Evolutionary conservation across 2,113 vertebrate genomes (phyloP), one percentile per base, ranked within the genome.

Genomic region (Bambusicola thoracicus): DNA sequence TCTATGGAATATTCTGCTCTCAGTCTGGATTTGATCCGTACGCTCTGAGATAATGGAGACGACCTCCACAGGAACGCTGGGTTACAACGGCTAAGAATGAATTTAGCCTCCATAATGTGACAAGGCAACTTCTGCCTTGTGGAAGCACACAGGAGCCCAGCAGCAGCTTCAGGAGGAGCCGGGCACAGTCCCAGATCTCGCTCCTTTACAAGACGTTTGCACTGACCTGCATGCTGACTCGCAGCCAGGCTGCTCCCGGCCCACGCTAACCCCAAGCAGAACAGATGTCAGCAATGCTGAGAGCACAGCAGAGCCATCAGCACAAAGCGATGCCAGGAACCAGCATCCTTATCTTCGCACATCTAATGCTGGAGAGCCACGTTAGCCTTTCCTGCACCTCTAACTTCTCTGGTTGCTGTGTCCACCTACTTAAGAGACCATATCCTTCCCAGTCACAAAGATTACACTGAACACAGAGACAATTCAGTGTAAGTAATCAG

Each of bases 241-340:
- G 49, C 16, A 41, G 38, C 36, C 87, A 87, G 32, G 43, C 34
- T 46, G 41, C 80, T 58, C 49, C 72, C 65, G 70, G 3, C 34
- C 11, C 41, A 74, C 29, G 8, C 59, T 92, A 89, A 95, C 75
- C 55, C 41, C 46, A 70, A 34, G 82, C 51, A 85, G 65, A 90
- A 94, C 15, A 2, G 32, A 51, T 62, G 85, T 83, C 82, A 93
- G 53, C 65, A 70, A 59, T 63, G 46, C 72, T 74, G 75, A 85
- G 36, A 59, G 25, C 81, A 76, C 55, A 87, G 53, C 48, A 63
- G 72, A 66, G 21, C 46, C 53, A 87, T 87, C 44, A 83, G 61
- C 6, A 56, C 11, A n/a, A 66, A 91, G 93, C 87, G 61, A 70
- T 14, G 43, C 48, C 85, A 68, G 74, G 83, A 94, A 96, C 67